Base-by-base conservation (phyloP, 2,888 invertebrate species). In the Temnothorax rugatulus region DNA sequence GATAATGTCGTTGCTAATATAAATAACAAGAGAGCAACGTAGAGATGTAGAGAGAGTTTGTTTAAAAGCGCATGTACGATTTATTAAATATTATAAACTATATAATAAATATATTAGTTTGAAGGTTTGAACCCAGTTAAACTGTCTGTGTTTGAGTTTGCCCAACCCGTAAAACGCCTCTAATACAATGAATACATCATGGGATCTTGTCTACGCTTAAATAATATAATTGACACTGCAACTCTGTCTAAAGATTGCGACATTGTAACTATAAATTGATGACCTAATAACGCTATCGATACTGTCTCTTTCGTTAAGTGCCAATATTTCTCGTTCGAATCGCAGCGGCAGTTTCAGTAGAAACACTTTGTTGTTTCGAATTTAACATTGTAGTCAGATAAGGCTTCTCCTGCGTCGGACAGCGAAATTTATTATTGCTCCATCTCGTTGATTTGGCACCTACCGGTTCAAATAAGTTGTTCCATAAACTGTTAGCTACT, bases 401-500 rank as follows among this genome's bases (percentile, higher is more conserved):
- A 0, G 96, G 96, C 82, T 91, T 91, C 29, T 95, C 91, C 77
- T 92, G 83, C 0, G 95, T 95, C 18, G 96, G 96, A 87, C 96
- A 96, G 4, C 93, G 44, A 85, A 96, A 95, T 85, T 89, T 93
- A 44, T 93, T 86, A 0, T 54, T 0, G n/a, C 7, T 0, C 95
- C 95, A 95, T 63, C 82, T 83, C 0, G 34, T 54, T 3, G 95
- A 92, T 92, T 96, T 96, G 54, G 95, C 90, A 2, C 95, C 95
- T 0, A 95, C 95, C 18, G 95, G 95, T 92, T 96, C 95, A 82
- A 97, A 88, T 93, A 97, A 95, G 89, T 96, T 96, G 90, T 96
- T 96, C 97, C 97, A 97, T 2, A 96, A 89, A 15, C 95, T 95
- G 90, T 96, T 96, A 21, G 96, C 95, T 87, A 95, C 96, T 95